Base-by-base conservation (phyloP, 2,888 invertebrate genomes). In the Eudasyphora cyanicolor region DNA sequence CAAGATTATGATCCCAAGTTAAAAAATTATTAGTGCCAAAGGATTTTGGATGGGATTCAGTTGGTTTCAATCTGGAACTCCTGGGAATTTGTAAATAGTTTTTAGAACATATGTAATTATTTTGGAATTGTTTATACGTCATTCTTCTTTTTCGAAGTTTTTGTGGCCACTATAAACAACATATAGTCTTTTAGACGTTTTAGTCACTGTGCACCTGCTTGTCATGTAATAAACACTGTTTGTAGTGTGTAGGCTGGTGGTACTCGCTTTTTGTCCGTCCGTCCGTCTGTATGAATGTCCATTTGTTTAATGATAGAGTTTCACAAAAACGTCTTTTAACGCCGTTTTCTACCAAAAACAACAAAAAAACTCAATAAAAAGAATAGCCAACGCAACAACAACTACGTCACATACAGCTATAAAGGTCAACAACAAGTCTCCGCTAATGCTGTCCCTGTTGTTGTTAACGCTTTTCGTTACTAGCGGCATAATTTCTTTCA, bases 401-500 rank as follows among this genome's bases (percentile, higher is more conserved):
- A 51, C 4, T 21, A 51, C 21, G 49, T 21, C 19, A 6, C 7
- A 5, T 7, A 35, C 51, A 51, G n/a, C n/a, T 45, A n/a, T 45
- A 45, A 45, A 45, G 35, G 32, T 45, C 45, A 51, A 51, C 24
- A 51, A 51, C 51, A 51, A 51, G 24, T 21, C 24, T 21, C 10
- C 10, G 51, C 8, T 51, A 14, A 35, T 8, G 38, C 14, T 38
- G n/a, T 45, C n/a, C n/a, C n/a, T 45, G 45, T 45, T 45, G 45
- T 5, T 45, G 45, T 45, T 45, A 45, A n/a, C 45, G 45, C 45
- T 76, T 57, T 51, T 21, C 19, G 10, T 51, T 51, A 51, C 21
- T 51, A 73, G 73, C 82, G 82, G 82, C 76, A 51, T 67, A 76
- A 64, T 42, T 74, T 69, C 60, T 82, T 82, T 82, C 71, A 82